A percentile compares a stretch with the other conserved stretches of the same genome.
Conservation (phyloP, 2,113 vertebrate genomes). For the Sinocyclocheilus grahami region DNA sequence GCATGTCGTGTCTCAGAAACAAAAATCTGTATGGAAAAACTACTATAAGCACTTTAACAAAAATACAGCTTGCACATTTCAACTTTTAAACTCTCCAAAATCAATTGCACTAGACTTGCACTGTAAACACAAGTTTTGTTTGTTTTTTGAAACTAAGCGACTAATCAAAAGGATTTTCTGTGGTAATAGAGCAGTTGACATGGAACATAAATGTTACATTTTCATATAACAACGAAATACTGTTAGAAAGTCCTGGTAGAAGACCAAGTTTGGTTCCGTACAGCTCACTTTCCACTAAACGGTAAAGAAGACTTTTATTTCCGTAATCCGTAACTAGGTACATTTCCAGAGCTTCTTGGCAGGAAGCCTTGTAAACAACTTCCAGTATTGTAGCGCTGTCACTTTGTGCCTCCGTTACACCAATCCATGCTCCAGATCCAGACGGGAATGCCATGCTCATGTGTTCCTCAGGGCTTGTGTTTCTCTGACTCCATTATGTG, state of each 20-base stretch:
- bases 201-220: neutral
- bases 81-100: neutral
- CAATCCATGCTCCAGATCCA: constrained; percentile 30
- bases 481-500: constrained; percentile 46
- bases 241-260: neutral
- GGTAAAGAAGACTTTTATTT: neutral
- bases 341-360: constrained; percentile 12
- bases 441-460: constrained; percentile 41
- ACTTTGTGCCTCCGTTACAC: constrained; percentile 21
- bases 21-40: neutral
- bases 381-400: constrained; percentile 20
- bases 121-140: neutral
- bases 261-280: neutral
- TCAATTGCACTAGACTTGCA: neutral
- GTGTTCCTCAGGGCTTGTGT: constrained; percentile 33
- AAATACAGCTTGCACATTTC: neutral
- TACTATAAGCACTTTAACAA: neutral
- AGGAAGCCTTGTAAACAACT: constrained; percentile 15
- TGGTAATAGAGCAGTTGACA: neutral
- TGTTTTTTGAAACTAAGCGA: neutral
- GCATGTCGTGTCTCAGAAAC: neutral
- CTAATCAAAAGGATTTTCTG: neutral
- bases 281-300: constrained; percentile 1
- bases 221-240: neutral
- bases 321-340: constrained; percentile 6